These are phyloP conservation scores for Colletes gigas DNA, from an alignment of 1,140 invertebrate species.

Conservation along the genomic window DNA sequence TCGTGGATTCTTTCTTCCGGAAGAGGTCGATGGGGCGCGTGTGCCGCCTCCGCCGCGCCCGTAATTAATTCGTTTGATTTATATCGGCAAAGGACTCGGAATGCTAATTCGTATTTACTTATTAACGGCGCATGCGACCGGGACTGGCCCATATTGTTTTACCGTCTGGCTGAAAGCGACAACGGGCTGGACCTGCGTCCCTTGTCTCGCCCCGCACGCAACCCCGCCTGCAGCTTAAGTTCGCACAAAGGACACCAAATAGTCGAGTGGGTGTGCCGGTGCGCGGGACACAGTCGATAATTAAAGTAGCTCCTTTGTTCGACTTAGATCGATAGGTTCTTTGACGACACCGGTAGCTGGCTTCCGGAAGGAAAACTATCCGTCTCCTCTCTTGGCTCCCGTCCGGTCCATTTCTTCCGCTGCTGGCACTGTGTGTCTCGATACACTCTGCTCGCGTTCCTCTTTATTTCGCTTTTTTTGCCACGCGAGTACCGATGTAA, in stretches of 20 bases:
- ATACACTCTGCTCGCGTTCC: background rate
- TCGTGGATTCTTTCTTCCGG: constrained; percentile 58
- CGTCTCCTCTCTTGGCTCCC: constrained; percentile 36
- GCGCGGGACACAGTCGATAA: constrained; percentile 70
- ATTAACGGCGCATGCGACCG: constrained; percentile 69
- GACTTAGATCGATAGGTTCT: constrained; percentile 74
- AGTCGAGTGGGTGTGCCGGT: constrained; percentile 58
- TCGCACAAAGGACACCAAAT: constrained; percentile 66
- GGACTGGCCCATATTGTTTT: constrained; percentile 65
- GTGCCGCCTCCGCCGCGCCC: background rate
- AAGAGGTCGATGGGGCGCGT: constrained; percentile 21
- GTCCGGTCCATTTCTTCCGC: constrained; percentile 43
- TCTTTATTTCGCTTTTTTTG: constrained; percentile 1
- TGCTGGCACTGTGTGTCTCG: background rate
- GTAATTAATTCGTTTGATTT: constrained; percentile 77
- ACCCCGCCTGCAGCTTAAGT: constrained; percentile 54
- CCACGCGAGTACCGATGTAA: constrained; percentile 14
- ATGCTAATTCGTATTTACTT: constrained; percentile 77
- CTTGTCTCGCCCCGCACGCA: constrained; percentile 37
- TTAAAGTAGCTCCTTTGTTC: constrained; percentile 75
- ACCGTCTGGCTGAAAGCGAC: constrained; percentile 51
- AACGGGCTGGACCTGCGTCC: constrained; percentile 39
- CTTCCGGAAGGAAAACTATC: constrained; percentile 62
- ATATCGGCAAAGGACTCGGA: constrained; percentile 70
- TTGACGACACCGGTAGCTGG: constrained; percentile 51